phyloP scores from a whole-genome alignment of 1,140 invertebrate genomes.

The Acromyrmex heyeri region DNA sequence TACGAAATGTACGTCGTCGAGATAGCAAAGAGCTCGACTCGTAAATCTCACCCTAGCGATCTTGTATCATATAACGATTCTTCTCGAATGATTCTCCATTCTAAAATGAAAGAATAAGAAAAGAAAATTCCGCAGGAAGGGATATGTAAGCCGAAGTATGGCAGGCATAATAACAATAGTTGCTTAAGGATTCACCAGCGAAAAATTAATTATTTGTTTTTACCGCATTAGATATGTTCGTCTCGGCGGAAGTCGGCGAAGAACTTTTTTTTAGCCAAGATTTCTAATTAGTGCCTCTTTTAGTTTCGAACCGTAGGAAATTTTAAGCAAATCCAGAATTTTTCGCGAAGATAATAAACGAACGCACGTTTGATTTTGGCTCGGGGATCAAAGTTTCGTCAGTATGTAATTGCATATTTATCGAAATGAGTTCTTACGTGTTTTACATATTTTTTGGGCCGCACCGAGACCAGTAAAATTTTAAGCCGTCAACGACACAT shows the following conservation, averaged over 20 bases:
- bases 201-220: constrained; percentile 32
- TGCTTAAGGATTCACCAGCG: constrained; percentile 15
- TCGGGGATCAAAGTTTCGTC: constrained; percentile 5
- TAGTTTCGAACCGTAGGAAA: constrained; percentile 22
- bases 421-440: constrained; percentile 1
- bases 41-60: constrained; percentile 28
- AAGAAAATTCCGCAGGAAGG: neutral
- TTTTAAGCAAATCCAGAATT: constrained; percentile 12
- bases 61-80: constrained; percentile 51
- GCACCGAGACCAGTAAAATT: constrained; percentile 28
- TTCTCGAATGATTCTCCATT: constrained; percentile 32
- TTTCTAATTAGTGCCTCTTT: constrained; percentile 26
- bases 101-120: constrained; percentile 17
- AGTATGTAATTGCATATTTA: constrained; percentile 15
- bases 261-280: constrained; percentile 5
- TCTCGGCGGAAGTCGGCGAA: neutral
- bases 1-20: constrained; percentile 28
- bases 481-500: constrained; percentile 36
- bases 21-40: constrained; percentile 4
- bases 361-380: constrained; percentile 13
- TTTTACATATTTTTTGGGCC: constrained; percentile 6
- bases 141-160: neutral
- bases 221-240: constrained; percentile 10
- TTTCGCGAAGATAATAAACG: neutral
- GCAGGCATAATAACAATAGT: constrained; percentile 24